Conservation (phyloP, 2,888 invertebrate genomes). For the Lymantria dispar region DNA sequence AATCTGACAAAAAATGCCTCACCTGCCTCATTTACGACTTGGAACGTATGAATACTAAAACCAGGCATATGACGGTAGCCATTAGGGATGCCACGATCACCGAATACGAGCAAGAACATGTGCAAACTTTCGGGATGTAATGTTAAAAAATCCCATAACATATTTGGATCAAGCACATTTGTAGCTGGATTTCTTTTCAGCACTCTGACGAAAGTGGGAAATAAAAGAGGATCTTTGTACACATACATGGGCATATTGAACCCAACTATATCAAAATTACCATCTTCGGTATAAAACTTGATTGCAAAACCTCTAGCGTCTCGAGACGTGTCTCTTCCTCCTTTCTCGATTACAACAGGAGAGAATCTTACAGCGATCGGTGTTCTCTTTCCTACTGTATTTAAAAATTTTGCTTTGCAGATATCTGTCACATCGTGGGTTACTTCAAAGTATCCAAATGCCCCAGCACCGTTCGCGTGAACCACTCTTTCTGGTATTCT, state of each 20-base stretch:
- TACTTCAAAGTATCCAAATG: background rate
- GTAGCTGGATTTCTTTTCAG: background rate
- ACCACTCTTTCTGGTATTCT: slow-evolving; percentile 93
- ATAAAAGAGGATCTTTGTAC: background rate
- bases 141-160: background rate
- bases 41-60: background rate
- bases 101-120: background rate
- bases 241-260: background rate
- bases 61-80: background rate
- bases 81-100: background rate
- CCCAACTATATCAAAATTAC: background rate
- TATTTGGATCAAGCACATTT: background rate
- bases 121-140: background rate
- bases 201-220: background rate
- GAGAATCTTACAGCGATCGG: no score
- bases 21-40: background rate
- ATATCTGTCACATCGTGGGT: background rate
- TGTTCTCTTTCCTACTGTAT: background rate
- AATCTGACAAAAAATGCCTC: background rate
- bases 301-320: background rate
- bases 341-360: no score
- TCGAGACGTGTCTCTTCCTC: background rate
- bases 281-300: background rate
- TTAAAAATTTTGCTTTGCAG: background rate
- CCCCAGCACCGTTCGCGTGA: background rate